Conservation (phyloP, 92 coral and sea anemone species). For the Muricea muricata region DNA sequence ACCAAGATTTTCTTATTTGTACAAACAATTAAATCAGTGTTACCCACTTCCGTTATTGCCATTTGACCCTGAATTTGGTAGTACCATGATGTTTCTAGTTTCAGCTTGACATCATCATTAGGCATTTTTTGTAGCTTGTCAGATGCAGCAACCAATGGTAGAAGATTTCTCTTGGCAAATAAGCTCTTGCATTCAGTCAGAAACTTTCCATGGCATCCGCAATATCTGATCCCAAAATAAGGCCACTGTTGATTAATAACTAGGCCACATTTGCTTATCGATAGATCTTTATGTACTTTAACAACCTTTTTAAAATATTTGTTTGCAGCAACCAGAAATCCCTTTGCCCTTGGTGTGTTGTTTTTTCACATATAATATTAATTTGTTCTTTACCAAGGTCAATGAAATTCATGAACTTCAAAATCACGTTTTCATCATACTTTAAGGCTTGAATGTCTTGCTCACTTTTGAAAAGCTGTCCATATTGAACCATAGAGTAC, state of each 20-base stretch:
- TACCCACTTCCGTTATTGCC: conserved; percentile 48
- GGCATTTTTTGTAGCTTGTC: too few species aligned
- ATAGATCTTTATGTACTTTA: too few species aligned
- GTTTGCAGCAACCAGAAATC: conserved; percentile 72
- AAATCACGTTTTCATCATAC: conserved; percentile 34
- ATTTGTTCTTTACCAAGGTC: conserved; percentile 47
- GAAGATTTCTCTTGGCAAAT: too few species aligned
- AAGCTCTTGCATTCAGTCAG: too few species aligned
- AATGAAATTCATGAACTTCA: conserved; percentile 51
- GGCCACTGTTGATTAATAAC: too few species aligned
- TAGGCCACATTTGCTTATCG: too few species aligned
- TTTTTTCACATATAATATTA: conserved; percentile 59
- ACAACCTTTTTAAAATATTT: too few species aligned
- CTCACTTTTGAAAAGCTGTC: conserved; percentile 56
- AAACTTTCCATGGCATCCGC: too few species aligned
- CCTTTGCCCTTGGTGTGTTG: conserved; percentile 49
- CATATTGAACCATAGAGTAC: conserved; percentile 55
- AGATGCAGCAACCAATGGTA: too few species aligned
- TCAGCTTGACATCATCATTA: conserved; percentile 58
- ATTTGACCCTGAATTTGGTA: conserved; percentile 63
- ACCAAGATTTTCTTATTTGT: conserved; percentile 6
- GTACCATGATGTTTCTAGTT: conserved; percentile 56
- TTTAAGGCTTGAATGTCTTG: conserved; percentile 17
- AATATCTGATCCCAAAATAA: too few species aligned
- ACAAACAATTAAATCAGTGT: background rate